Evolutionary conservation across 2,888 invertebrate genomes (phyloP), one percentile per base, ranked within the genome.

Genomic region (Sceliomorpha sp.): DNA sequence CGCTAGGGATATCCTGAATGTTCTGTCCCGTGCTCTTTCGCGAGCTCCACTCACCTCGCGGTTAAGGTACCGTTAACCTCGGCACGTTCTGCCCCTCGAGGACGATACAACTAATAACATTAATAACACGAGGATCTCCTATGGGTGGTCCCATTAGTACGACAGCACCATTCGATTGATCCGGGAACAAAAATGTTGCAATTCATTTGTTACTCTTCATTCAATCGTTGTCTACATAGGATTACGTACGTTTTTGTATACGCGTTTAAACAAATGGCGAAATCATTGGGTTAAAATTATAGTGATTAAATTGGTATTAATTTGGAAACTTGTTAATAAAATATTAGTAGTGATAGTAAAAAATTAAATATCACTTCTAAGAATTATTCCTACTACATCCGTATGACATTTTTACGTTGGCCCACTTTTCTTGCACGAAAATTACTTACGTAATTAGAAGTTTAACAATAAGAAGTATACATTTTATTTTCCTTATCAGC

Each of bases 401-500:
- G n/a, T n/a, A n/a, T n/a, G n/a, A n/a, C n/a, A n/a, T n/a, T n/a
- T n/a, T n/a, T n/a, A n/a, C n/a, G n/a, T n/a, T n/a, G n/a, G n/a
- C n/a, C n/a, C n/a, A n/a, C n/a, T 24, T 12, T 42, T 31, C 55
- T 67, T 67, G 59, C 31, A 53, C 51, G 47, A 26, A 17, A 70
- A 27, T 70, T 56, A 58, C 62, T 70, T 48, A 67, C 47, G 80
- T 85, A 86, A 86, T 86, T 85, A 85, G 82, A 84, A 84, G 80
- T 72, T 77, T 82, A 85, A 87, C 86, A 87, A 86, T 85, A 81
- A 83, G 83, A 80, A 80, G 78, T 78, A 76, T 82, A 84, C 82
- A 77, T 84, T 86, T 86, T 84, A 87, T 86, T 84, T 79, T 77
- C 78, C 80, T 84, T 86, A 86, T 87, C 85, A 72, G 63, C 53